Conservation (phyloP, 2,797 vertebrate genomes). For the Propithecus perrieri region DNA sequence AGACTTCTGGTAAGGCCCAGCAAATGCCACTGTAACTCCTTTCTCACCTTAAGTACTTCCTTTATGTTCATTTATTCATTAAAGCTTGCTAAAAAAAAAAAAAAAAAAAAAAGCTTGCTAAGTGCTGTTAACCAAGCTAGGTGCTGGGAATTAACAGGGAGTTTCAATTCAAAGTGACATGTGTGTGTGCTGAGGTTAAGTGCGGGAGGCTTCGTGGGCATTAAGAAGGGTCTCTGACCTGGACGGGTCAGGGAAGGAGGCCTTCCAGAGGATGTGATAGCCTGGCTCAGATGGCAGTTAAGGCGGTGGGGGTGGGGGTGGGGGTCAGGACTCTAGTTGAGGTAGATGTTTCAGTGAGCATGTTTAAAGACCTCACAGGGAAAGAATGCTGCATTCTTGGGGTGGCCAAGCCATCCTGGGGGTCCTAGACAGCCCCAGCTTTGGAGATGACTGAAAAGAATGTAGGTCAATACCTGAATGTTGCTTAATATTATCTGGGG, state of each 20-base stretch:
- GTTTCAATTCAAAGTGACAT: not conserved
- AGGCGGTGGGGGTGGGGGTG: not conserved
- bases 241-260: not conserved
- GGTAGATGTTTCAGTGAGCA: not conserved
- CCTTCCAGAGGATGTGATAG: not conserved
- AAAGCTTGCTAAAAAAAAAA: not conserved
- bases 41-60: not conserved
- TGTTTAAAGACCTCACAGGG: not conserved
- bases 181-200: not conserved
- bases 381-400: not conserved
- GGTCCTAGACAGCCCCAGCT: not conserved
- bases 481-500: not conserved
- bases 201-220: not conserved
- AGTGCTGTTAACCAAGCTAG: not conserved
- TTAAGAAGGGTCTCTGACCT: not conserved
- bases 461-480: not conserved
- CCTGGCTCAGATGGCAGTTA: not conserved
- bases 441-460: not conserved
- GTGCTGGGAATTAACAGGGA: not conserved
- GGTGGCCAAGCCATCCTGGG: not conserved
- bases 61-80: not conserved
- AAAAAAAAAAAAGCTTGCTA: not conserved
- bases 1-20: not conserved
- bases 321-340: not conserved
- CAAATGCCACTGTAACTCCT: not conserved